Conservation (phyloP, 2,888 invertebrate genomes). For the Spatulosminthurus flaviceps region DNA sequence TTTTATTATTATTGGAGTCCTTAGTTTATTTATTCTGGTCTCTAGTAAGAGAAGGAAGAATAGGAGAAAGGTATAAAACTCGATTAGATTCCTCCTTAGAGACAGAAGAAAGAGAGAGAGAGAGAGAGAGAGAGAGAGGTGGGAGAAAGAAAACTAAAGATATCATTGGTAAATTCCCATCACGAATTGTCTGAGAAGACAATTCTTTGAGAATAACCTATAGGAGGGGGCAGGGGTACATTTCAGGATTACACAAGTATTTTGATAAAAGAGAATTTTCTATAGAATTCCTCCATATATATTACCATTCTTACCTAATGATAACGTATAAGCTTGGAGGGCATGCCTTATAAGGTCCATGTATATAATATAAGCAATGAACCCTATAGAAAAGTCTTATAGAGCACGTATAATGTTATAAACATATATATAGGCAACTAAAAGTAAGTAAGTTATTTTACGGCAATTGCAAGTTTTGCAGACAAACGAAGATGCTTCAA, state of each 20-base stretch:
- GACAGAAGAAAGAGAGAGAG: neutral
- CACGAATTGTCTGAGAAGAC: conserved; percentile 3
- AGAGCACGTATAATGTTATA: too few species aligned
- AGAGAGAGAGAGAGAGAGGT: conserved; percentile 9
- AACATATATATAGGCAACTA: neutral
- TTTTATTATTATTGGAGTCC: too few species aligned
- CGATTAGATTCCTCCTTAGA: neutral
- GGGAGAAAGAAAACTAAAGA: conserved; percentile 20
- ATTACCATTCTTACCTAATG: too few species aligned
- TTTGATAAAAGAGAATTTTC: too few species aligned
- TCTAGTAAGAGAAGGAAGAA: neutral
- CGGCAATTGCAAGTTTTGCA: conserved; percentile 13
- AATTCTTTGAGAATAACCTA: neutral
- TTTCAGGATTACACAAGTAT: too few species aligned
- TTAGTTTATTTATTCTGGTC: too few species aligned
- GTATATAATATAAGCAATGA: too few species aligned
- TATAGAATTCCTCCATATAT: too few species aligned
- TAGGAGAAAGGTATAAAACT: neutral
- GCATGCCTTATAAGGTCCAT: too few species aligned
- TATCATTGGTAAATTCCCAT: conserved; percentile 8
- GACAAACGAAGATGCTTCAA: conserved; percentile 18
- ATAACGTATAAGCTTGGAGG: too few species aligned
- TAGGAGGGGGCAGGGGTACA: too few species aligned
- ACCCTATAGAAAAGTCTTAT: too few species aligned
- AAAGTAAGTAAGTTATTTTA: neutral